Percentiles rank a stretch among this genome's conserved stretches.
Conservation (phyloP, 2,888 invertebrate species). For the Andrena trimmerana region DNA sequence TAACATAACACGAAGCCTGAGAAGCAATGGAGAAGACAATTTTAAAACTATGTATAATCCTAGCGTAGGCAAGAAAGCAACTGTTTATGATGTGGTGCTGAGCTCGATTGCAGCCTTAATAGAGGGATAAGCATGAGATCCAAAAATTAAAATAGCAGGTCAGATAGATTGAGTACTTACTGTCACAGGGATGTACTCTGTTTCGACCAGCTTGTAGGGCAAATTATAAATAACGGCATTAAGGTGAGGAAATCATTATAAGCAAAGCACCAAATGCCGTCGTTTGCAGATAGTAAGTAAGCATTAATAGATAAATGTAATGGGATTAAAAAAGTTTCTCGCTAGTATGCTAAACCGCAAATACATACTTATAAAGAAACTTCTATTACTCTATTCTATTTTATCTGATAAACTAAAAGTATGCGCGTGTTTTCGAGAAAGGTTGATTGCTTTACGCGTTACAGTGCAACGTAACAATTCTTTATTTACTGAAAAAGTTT, state of each 20-base stretch:
- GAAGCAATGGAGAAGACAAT: constrained; percentile 59
- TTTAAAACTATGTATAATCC: constrained; percentile 34
- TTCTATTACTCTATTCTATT: constrained; percentile 3
- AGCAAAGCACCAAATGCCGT: constrained; percentile 56
- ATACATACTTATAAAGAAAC: background rate
- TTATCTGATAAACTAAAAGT: background rate
- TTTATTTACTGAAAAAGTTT: background rate
- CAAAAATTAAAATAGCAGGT: constrained; percentile 63
- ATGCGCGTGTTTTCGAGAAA: background rate
- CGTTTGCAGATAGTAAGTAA: constrained; percentile 56
- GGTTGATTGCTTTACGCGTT: background rate
- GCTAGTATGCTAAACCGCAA: background rate
- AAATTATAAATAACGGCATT: constrained; percentile 81
- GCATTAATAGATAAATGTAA: constrained; percentile 45
- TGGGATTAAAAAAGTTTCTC: constrained; percentile 3
- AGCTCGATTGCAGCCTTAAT: constrained; percentile 62
- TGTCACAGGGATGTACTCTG: constrained; percentile 87
- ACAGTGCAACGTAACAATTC: background rate
- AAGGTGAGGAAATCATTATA: constrained; percentile 66
- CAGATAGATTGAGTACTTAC: constrained; percentile 83
- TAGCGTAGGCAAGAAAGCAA: constrained; percentile 69
- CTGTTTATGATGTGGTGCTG: constrained; percentile 68
- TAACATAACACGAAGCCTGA: constrained; percentile 58
- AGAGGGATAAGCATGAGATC: constrained; percentile 57
- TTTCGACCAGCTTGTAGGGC: constrained; percentile 89